A percentile compares a stretch with the other conserved stretches of the same genome.
Evolutionary conservation across 1,140 invertebrate species (phyloP).

Genomic region (Cheumatopsyche charites): DNA sequence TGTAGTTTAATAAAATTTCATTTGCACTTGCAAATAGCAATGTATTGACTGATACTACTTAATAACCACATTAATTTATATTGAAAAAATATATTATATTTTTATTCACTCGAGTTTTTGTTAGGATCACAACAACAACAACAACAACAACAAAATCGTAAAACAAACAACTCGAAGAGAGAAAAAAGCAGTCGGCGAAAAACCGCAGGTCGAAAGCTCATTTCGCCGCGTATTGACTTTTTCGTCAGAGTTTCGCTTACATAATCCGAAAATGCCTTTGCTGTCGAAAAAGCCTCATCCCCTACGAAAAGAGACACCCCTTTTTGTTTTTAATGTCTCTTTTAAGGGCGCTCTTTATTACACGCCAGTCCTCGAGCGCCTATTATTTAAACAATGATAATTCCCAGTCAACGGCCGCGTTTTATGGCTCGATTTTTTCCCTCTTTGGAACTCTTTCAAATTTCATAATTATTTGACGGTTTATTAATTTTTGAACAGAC

Average conservation of each 20-base stretch:
- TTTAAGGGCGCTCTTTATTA: conserved; percentile 8
- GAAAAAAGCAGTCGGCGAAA: conserved; percentile 12
- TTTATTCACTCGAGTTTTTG: not conserved
- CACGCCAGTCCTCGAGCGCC: not conserved
- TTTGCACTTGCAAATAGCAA: no score
- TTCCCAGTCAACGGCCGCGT: not conserved
- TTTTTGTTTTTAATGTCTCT: conserved; percentile 30
- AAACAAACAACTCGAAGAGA: not conserved
- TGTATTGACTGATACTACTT: no score
- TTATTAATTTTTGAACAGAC: no score
- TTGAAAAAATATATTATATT: no score
- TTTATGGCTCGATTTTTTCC: no score
- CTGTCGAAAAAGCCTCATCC: not conserved
- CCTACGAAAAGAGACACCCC: not conserved
- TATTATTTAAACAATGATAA: conserved; percentile 17
- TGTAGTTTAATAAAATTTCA: no score
- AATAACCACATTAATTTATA: no score
- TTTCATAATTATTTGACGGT: no score
- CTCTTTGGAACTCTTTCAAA: no score
- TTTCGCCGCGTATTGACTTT: conserved; percentile 36
- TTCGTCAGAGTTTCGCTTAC: conserved; percentile 28
- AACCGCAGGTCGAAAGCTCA: conserved; percentile 26
- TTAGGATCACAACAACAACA: not conserved
- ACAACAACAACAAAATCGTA: not conserved
- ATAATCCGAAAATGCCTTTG: conserved; percentile 22